phyloP scores from a whole-genome alignment of 2,888 invertebrate species.

The Mechanitis mazaeus region DNA sequence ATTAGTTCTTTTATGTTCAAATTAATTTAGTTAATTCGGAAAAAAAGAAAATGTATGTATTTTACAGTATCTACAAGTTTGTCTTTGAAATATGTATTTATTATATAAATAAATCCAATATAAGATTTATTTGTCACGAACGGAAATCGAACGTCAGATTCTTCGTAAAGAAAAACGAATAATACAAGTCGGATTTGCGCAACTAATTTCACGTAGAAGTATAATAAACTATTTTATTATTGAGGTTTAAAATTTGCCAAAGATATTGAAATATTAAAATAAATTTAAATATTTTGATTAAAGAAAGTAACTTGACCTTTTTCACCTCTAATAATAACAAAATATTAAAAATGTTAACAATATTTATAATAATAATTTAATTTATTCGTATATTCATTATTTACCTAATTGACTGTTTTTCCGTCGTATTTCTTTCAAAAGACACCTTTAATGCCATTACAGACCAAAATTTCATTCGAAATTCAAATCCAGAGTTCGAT shows the following conservation, averaged over 20 bases:
- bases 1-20: background rate
- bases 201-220: background rate
- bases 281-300: too few relatives aligned
- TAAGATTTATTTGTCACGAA: conserved; percentile 1
- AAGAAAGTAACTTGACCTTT: too few relatives aligned
- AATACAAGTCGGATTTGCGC: background rate
- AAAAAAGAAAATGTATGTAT: too few relatives aligned
- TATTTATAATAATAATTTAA: too few relatives aligned
- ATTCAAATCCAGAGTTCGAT: conserved; percentile 32
- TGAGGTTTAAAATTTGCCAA: too few relatives aligned
- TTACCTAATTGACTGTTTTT: background rate
- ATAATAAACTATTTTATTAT: too few relatives aligned
- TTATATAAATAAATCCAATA: background rate
- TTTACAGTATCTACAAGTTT: too few relatives aligned
- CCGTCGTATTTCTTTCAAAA: background rate
- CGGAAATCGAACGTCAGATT: background rate
- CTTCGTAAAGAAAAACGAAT: background rate
- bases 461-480: background rate
- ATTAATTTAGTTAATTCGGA: too few relatives aligned
- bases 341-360: too few relatives aligned
- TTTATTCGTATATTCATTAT: background rate
- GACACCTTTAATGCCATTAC: background rate
- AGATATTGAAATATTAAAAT: too few relatives aligned
- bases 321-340: too few relatives aligned
- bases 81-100: too few relatives aligned